Conservation (phyloP, 35 echinoderm and acorn worm genomes). For the Eucidaris tribuloides region DNA sequence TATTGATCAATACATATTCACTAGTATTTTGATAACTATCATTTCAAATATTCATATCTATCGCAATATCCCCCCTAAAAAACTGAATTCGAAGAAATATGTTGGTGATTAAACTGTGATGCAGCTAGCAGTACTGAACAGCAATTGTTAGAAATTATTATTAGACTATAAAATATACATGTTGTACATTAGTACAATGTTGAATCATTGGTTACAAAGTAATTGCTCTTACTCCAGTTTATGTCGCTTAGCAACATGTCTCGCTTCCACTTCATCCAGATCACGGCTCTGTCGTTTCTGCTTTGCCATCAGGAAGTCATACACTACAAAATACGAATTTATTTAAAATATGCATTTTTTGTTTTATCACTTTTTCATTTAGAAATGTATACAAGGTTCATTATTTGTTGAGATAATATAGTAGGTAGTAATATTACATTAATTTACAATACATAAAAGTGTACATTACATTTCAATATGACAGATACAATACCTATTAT, state of each 20-base stretch:
- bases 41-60: neutral
- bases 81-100: no score
- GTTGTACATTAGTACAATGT: neutral
- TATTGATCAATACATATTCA: no score
- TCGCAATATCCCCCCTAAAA: neutral
- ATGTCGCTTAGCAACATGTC: neutral
- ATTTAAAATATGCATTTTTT: neutral
- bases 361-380: neutral
- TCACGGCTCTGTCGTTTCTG: neutral
- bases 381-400: neutral
- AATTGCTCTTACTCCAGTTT: neutral
- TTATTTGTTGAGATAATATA: neutral
- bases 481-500: neutral
- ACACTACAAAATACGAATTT: neutral
- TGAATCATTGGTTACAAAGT: neutral
- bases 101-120: no score
- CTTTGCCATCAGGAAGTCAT: neutral
- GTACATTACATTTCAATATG: neutral
- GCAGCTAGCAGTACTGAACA: no score
- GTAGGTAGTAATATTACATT: neutral
- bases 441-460: neutral
- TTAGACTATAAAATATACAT: no score
- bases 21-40: no score
- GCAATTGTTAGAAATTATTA: no score
- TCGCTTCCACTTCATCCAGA: neutral